Percentiles rank a stretch among this genome's conserved stretches.
Conservation (phyloP, 37 sponge, comb jelly and placozoan species). For the Halisarca cf. caerulea region DNA sequence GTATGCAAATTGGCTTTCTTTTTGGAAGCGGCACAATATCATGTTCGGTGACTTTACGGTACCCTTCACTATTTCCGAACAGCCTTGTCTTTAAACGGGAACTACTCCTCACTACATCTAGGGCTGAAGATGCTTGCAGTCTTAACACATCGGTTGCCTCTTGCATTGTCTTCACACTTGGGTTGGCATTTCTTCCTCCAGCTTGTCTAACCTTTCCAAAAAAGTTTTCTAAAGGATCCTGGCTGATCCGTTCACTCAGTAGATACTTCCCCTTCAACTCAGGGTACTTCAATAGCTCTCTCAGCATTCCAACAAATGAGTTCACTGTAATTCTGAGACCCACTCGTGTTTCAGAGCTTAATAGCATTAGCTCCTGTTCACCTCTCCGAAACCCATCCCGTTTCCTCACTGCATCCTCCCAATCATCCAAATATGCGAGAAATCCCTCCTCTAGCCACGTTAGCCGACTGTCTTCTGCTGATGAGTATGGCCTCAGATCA, state of each 20-base stretch:
- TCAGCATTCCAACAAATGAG: constrained; percentile 13
- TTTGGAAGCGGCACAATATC: constrained; percentile 8
- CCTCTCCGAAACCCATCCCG: neutral
- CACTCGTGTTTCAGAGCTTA: constrained; percentile 10
- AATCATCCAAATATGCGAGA: constrained; percentile 3
- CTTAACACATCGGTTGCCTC: constrained; percentile 14
- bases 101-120: neutral
- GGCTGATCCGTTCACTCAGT: constrained; percentile 10
- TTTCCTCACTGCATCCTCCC: neutral
- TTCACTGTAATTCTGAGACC: neutral
- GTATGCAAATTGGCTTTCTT: too few species aligned
- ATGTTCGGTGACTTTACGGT: too few species aligned
- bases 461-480: constrained; percentile 7
- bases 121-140: constrained; percentile 4
- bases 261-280: neutral
- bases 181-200: constrained; percentile 13
- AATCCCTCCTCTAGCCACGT: constrained; percentile 20
- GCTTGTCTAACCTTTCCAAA: constrained; percentile 16
- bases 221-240: neutral
- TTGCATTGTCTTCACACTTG: constrained; percentile 1
- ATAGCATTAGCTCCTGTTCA: neutral
- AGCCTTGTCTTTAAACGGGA: neutral
- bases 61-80: too few species aligned
- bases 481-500: constrained; percentile 11
- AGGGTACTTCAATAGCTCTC: constrained; percentile 1